These are phyloP conservation scores for Pseudopodoces humilis DNA, from an alignment of 2,113 vertebrate genomes.

Conservation along the genomic window DNA sequence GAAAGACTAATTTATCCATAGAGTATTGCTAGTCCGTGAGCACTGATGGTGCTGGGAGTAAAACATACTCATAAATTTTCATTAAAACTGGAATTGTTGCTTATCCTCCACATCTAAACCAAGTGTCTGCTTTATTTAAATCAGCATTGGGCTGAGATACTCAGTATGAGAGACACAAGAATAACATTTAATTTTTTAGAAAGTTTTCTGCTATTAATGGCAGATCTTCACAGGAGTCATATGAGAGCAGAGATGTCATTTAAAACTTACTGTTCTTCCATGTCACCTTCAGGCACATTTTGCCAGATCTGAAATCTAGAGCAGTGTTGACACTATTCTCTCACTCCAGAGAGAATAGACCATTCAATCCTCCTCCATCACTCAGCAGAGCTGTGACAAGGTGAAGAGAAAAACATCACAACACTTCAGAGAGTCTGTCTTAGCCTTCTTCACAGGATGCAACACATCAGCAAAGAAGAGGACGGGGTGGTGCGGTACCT, in stretches of 20 bases:
- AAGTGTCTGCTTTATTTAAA: background rate
- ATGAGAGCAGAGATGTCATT: constrained; percentile 48
- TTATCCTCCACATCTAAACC: background rate
- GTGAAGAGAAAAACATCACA: constrained; percentile 63
- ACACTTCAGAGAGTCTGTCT: constrained; percentile 56
- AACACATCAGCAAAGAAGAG: constrained; percentile 60
- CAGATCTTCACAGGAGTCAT: constrained; percentile 8
- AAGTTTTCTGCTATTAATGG: constrained; percentile 17
- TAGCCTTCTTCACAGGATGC: constrained; percentile 70
- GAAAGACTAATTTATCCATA: background rate
- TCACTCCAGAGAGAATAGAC: constrained; percentile 65
- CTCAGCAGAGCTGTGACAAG: constrained; percentile 73
- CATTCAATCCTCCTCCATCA: constrained; percentile 66
- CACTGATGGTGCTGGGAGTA: background rate
- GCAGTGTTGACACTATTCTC: constrained; percentile 66
- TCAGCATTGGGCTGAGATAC: background rate
- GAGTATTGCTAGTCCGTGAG: background rate
- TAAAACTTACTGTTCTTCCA: constrained; percentile 3
- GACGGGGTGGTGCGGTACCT: constrained; percentile 33
- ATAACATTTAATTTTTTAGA: constrained; percentile 7
- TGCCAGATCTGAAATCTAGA: constrained; percentile 71
- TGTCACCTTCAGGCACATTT: constrained; percentile 47
- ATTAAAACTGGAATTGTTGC: background rate
- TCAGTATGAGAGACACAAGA: background rate
- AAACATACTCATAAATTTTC: background rate